Evolutionary conservation across 2,113 vertebrate genomes (phyloP), one percentile per base, ranked within the genome.

Genomic region (Hylia prasina): DNA sequence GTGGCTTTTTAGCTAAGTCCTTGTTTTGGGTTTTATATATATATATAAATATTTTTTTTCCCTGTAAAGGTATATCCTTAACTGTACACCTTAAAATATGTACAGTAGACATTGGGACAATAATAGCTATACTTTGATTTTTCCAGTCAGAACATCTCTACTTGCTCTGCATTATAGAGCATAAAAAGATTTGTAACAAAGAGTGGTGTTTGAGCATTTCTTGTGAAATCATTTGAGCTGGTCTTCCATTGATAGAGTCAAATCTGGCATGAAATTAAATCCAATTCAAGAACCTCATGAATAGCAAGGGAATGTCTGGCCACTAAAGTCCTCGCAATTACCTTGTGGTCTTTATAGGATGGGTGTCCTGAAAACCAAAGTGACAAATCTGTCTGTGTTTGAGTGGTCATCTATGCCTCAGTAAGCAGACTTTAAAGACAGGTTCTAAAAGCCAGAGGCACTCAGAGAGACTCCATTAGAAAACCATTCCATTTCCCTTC

Each of bases 221-320:
- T 91, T 91, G 91, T 92, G 89, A 93, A 95, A 93, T 86, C 33
- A 65, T 90, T 97, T 96, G 83, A 93, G 75, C 79, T 95, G 92
- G 84, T 91, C 53, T 94, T 96, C 87, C 65, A 93, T 94, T 93
- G 94, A 96, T 71, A 90, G 70, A 76, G 50, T 94, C 90, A 94
- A 94, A 97, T 95, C 47, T 90, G 79, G 89, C 87, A 72, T 94
- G 94, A 93, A 96, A 93, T 95, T 89, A 94, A 95, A 95, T 89
- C 54, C 80, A 85, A 82, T 88, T 85, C 81, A 73, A 64, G 75
- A 91, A 81, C 47, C 44, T 96, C 78, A 94, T 94, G 96, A 97
- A 95, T 97, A 97, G 92, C 96, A 94, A 95, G 90, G 86, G 72
- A 94, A 94, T 88, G 83, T 92, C 87, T 94, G 78, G 33, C 90